A percentile compares a stretch with the other conserved stretches of the same genome.
Conservation (phyloP, 2,888 invertebrate species). For the Ypsolopha scabrella region DNA sequence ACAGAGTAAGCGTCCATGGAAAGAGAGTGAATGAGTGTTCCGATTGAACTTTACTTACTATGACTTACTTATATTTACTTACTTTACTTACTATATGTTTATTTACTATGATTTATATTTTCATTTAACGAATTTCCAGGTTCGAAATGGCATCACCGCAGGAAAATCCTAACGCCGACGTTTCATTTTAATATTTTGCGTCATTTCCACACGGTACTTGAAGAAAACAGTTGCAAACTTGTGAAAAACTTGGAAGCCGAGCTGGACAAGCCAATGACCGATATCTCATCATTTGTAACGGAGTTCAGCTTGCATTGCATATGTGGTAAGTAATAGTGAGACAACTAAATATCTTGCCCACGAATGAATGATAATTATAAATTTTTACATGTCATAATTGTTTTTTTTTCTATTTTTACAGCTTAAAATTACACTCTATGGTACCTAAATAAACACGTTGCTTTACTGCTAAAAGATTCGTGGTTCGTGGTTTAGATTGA, state of each 20-base stretch:
- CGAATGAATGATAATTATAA: too few species aligned
- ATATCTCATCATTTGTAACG: slow-evolving; percentile 69
- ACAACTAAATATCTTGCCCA: too few species aligned
- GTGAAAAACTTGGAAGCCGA: slow-evolving; percentile 30
- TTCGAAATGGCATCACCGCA: slow-evolving; percentile 70
- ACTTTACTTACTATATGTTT: too few species aligned
- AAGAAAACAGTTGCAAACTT: slow-evolving; percentile 50
- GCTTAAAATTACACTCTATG: too few species aligned
- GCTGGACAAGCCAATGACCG: slow-evolving; percentile 27
- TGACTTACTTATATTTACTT: too few species aligned
- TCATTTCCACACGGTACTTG: slow-evolving; percentile 43
- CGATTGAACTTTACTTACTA: background rate
- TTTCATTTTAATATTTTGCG: slow-evolving; percentile 75
- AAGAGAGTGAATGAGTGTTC: too few species aligned
- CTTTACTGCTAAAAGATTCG: too few species aligned
- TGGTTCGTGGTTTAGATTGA: too few species aligned
- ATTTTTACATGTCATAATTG: too few species aligned
- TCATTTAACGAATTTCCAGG: slow-evolving; percentile 27
- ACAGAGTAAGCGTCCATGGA: too few species aligned
- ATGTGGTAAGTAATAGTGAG: slow-evolving; percentile 71
- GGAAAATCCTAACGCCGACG: slow-evolving; percentile 73
- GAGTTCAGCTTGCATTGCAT: slow-evolving; percentile 72
- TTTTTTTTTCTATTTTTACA: too few species aligned
- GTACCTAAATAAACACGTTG: too few species aligned
- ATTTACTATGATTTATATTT: background rate